phyloP scores from a whole-genome alignment of 1,140 invertebrate genomes.

The Drosophila lacertosa region DNA sequence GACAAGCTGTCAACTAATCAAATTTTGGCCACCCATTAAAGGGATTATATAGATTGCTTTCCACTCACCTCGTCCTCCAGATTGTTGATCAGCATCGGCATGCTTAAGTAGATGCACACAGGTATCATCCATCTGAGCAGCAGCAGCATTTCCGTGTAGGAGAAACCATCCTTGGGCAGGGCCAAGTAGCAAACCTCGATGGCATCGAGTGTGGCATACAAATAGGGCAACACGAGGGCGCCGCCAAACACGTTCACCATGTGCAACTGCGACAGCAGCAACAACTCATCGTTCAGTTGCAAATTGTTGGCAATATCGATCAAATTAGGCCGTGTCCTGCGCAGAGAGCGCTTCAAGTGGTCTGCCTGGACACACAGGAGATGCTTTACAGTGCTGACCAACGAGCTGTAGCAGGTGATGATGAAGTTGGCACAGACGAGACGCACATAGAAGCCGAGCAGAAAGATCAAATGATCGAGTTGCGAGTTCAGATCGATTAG shows the following conservation, averaged over 20 bases:
- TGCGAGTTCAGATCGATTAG: background rate
- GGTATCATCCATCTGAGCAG: slow-evolving; percentile 13
- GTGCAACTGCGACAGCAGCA: background rate
- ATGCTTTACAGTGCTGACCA: slow-evolving; percentile 3
- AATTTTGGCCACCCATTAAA: background rate
- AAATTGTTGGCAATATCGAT: background rate
- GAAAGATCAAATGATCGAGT: background rate
- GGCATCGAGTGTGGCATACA: slow-evolving; percentile 12
- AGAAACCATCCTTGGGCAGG: slow-evolving; percentile 14
- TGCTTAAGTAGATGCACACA: background rate
- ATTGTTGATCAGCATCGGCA: slow-evolving; percentile 20
- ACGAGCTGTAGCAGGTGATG: slow-evolving; percentile 11
- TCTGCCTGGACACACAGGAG: background rate
- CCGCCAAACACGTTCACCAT: slow-evolving; percentile 6
- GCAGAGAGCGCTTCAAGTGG: background rate
- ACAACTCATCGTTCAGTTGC: slow-evolving; percentile 17
- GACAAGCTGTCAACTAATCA: background rate
- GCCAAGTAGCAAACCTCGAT: slow-evolving; percentile 5
- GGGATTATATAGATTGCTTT: too few relatives aligned
- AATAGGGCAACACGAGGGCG: slow-evolving; percentile 1
- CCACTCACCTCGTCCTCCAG: slow-evolving; percentile 25
- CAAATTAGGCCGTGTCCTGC: background rate
- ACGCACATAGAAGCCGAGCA: slow-evolving; percentile 14
- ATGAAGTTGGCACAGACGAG: slow-evolving; percentile 21
- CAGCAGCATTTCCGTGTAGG: background rate